Evolutionary conservation across 2,113 vertebrate species (phyloP), one percentile per base, ranked within the genome.

Genomic region (Psettodes erumei): DNA sequence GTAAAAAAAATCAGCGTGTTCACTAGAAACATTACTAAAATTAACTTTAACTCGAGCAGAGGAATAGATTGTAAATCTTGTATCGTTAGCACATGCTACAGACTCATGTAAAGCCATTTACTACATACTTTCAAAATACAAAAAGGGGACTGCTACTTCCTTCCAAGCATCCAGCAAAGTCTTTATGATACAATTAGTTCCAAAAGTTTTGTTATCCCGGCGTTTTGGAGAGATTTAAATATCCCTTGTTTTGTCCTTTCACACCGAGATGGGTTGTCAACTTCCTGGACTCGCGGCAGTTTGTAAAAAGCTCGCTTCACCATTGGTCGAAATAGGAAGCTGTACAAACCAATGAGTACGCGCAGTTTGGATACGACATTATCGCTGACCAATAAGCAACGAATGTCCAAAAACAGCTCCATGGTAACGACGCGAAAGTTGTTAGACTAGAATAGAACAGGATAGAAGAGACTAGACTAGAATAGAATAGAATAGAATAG

Each of bases 221-320:
- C 15, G 59, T 71, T 82, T 81, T 21, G 74, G 59, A 18, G 1
- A 1, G 23, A 50, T 83, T 89, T 87, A 88, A 91, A 86, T 61
- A 38, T 30, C 76, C 76, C 76, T 63, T 40, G 75, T 40, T 58
- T 8, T 1, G 55, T 76, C 45, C 48, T 65, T 69, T 79, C 58
- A 40, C 48, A 28, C 27, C 10, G 33, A 50, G 50, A 21, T 16
- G 8, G 47, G 13, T 50, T 77, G 77, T 71, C 50, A 89, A 91
- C 88, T 93, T 94, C 93, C 92, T 88, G 90, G 33, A 75, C 64
- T 70, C 11, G 23, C 38, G 28, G 43, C 64, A 62, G 81, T 95
- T 95, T 93, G 90, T 92, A 95, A 91, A 89, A 93, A 91, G 90
- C 90, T 76, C 84, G 53, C 45, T 35, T 77, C 69, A n/a, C 53